Conservation (phyloP, 2,888 invertebrate genomes). For the Ptychoptera albimana region DNA sequence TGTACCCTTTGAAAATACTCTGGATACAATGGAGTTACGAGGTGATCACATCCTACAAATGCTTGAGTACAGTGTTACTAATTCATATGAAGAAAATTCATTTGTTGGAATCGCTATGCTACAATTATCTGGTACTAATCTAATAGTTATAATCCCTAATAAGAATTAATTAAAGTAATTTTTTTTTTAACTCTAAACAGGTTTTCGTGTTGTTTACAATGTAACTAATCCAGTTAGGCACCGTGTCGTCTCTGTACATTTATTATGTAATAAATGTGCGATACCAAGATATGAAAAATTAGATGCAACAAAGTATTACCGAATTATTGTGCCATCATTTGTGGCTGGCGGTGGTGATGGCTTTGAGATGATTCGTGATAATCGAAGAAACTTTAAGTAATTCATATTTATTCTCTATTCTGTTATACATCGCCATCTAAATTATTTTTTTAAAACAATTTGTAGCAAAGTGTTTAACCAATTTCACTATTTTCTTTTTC, state of each 20-base stretch:
- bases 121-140: constrained; percentile 39
- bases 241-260: constrained; percentile 38
- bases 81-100: constrained; percentile 26
- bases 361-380: constrained; percentile 32
- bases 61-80: constrained; percentile 39
- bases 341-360: constrained; percentile 55
- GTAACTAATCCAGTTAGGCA: constrained; percentile 38
- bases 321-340: constrained; percentile 43
- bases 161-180: not conserved
- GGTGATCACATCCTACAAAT: constrained; percentile 48
- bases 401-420: too few relatives aligned
- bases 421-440: too few relatives aligned
- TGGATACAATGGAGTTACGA: constrained; percentile 51
- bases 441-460: too few relatives aligned
- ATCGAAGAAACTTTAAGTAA: constrained; percentile 22
- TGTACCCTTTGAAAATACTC: constrained; percentile 60
- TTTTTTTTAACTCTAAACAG: constrained; percentile 22
- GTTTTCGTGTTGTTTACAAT: constrained; percentile 45
- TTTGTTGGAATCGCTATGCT: constrained; percentile 33
- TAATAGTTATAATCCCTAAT: constrained; percentile 9
- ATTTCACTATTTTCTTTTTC: too few relatives aligned
- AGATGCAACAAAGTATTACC: constrained; percentile 38
- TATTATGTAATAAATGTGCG: constrained; percentile 45
- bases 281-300: constrained; percentile 46
- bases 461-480: too few relatives aligned